Evolutionary conservation across 2,888 invertebrate genomes (phyloP).

Genomic region (Notodonta dromedarius): DNA sequence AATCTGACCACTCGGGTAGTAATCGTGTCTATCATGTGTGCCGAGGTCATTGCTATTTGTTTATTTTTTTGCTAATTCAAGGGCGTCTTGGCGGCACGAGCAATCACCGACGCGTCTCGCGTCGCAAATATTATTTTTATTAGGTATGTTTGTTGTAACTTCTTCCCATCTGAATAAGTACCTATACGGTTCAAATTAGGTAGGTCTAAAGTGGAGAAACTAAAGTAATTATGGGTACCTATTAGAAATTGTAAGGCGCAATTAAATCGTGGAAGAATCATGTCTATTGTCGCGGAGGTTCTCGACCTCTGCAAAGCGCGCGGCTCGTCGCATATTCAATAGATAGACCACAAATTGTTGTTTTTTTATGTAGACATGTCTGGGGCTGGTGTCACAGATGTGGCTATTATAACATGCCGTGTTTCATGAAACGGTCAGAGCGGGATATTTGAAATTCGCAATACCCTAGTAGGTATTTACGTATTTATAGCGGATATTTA

Average conservation of each 20-base stretch:
- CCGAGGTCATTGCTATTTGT: conserved; percentile 80
- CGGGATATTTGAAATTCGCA: background rate
- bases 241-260: conserved; percentile 42
- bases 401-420: conserved; percentile 25
- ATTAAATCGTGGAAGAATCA: conserved; percentile 60
- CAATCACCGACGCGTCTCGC: conserved; percentile 30
- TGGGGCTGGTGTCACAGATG: conserved; percentile 40
- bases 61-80: conserved; percentile 78
- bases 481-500: background rate
- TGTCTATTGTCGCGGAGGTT: conserved; percentile 66
- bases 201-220: conserved; percentile 9
- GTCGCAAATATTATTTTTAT: conserved; percentile 30
- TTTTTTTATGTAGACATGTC: conserved; percentile 50
- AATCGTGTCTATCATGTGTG: conserved; percentile 71
- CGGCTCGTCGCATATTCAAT: conserved; percentile 58
- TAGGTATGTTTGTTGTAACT: conserved; percentile 7
- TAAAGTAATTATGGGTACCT: conserved; percentile 5
- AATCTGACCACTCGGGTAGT: conserved; percentile 71
- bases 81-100: conserved; percentile 56
- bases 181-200: conserved; percentile 11
- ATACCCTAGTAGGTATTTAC: background rate
- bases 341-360: conserved; percentile 54
- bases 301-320: conserved; percentile 63
- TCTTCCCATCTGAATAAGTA: background rate
- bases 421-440: background rate